Evolutionary conservation across 2,888 invertebrate species (phyloP).

Genomic region (Hanleya hanleyi): DNA sequence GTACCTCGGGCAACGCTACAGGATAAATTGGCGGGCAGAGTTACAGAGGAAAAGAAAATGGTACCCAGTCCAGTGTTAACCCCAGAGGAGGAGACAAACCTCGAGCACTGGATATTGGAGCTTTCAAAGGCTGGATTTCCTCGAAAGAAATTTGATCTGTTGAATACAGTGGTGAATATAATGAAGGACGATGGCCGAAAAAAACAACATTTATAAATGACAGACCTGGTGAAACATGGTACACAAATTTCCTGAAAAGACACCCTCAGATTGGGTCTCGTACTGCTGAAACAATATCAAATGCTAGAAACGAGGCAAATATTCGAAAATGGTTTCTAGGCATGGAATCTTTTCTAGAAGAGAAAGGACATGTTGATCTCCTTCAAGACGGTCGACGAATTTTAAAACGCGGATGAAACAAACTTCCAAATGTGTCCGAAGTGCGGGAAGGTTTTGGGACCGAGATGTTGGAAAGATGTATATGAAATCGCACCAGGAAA

Average conservation of each 20-base stretch:
- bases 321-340: slow-evolving; percentile 19
- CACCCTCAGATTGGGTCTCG: slow-evolving; percentile 11
- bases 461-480: slow-evolving; percentile 8
- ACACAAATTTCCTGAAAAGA: slow-evolving; percentile 13
- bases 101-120: background rate
- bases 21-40: background rate
- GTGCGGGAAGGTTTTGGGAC: background rate
- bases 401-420: slow-evolving; percentile 26
- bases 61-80: background rate
- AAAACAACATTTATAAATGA: slow-evolving; percentile 24
- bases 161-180: slow-evolving; percentile 13
- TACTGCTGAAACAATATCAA: slow-evolving; percentile 5
- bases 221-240: slow-evolving; percentile 28
- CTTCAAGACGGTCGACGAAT: slow-evolving; percentile 6
- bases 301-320: slow-evolving; percentile 20
- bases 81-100: background rate
- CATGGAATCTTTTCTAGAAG: slow-evolving; percentile 2
- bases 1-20: background rate
- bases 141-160: background rate
- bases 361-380: slow-evolving; percentile 13
- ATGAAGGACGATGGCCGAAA: slow-evolving; percentile 11
- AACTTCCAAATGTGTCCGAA: slow-evolving; percentile 16
- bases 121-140: slow-evolving; percentile 2
- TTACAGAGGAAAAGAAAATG: background rate
- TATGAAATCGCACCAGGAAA: background rate